These are phyloP conservation scores for Drosophila miranda DNA, from an alignment of 1,140 invertebrate genomes.

Conservation along the genomic window DNA sequence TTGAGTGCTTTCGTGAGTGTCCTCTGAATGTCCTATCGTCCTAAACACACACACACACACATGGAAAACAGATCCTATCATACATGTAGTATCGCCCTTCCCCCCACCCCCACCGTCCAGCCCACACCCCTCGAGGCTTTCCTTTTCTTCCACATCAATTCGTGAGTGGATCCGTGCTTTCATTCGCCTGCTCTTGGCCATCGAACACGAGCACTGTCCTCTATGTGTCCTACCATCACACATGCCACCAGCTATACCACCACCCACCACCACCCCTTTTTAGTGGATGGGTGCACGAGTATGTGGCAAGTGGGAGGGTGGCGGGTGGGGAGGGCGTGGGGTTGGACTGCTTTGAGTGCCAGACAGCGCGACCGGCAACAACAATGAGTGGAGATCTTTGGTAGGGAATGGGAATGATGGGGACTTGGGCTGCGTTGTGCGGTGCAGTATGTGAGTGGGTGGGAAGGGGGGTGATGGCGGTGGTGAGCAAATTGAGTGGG, in stretches of 20 bases:
- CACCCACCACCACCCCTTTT: background rate
- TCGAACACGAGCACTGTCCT: conserved; percentile 49
- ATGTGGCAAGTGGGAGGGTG: conserved; percentile 9
- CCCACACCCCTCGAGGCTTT: too few relatives aligned
- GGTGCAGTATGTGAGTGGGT: background rate
- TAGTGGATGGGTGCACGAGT: background rate
- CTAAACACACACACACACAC: too few relatives aligned
- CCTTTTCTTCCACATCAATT: too few relatives aligned
- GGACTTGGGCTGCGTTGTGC: background rate
- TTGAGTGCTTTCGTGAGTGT: too few relatives aligned
- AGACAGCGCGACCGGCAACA: conserved; percentile 63
- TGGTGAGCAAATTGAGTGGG: conserved; percentile 71
- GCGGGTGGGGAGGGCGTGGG: conserved; percentile 32
- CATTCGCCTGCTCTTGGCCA: conserved; percentile 20
- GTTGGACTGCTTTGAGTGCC: conserved; percentile 70
- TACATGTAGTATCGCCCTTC: too few relatives aligned
- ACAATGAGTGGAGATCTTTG: conserved; percentile 30
- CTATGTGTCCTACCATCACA: conserved; percentile 34
- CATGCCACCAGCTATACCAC: background rate
- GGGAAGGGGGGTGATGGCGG: background rate
- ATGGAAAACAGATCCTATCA: too few relatives aligned
- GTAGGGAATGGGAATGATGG: conserved; percentile 1
- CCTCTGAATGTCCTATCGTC: too few relatives aligned
- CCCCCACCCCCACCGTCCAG: too few relatives aligned
- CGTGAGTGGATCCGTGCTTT: conserved; percentile 18